A percentile compares a stretch with the other conserved stretches of the same genome.
Evolutionary conservation across 2,113 vertebrate genomes (phyloP).

Genomic region (Phoxinus phoxinus): DNA sequence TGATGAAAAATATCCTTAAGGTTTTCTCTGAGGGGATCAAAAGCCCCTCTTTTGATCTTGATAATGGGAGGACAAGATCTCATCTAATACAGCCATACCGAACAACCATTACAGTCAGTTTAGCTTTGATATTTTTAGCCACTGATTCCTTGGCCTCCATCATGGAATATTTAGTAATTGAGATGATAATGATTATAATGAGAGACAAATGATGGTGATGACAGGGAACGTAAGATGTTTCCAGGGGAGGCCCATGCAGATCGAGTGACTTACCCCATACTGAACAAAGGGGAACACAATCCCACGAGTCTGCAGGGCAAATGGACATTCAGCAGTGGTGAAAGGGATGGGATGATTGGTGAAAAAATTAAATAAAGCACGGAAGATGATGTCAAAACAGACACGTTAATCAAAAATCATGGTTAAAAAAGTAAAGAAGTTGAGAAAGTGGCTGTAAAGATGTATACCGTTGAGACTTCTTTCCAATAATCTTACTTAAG

Average conservation of each 20-base stretch:
- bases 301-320: constrained; percentile 75
- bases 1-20: constrained; percentile 54
- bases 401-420: background rate
- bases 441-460: background rate
- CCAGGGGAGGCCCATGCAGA: constrained; percentile 63
- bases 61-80: constrained; percentile 56
- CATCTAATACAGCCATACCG: constrained; percentile 2
- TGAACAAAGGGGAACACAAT: constrained; percentile 76
- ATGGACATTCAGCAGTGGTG: constrained; percentile 43
- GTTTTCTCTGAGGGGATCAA: constrained; percentile 48
- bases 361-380: constrained; percentile 35
- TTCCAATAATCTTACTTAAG: too few species aligned
- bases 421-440: background rate
- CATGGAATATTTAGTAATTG: background rate
- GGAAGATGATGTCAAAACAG: constrained; percentile 42
- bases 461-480: too few species aligned
- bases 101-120: background rate
- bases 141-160: background rate
- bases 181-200: constrained; percentile 13
- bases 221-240: constrained; percentile 37
- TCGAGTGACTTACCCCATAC: constrained; percentile 78
- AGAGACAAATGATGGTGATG: constrained; percentile 48
- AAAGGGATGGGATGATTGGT: constrained; percentile 28
- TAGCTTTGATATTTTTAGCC: constrained; percentile 8
- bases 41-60: constrained; percentile 61